These are phyloP conservation scores for Yasuhikotakia modesta DNA, from an alignment of 2,797 vertebrate genomes.

Conservation along the genomic window DNA sequence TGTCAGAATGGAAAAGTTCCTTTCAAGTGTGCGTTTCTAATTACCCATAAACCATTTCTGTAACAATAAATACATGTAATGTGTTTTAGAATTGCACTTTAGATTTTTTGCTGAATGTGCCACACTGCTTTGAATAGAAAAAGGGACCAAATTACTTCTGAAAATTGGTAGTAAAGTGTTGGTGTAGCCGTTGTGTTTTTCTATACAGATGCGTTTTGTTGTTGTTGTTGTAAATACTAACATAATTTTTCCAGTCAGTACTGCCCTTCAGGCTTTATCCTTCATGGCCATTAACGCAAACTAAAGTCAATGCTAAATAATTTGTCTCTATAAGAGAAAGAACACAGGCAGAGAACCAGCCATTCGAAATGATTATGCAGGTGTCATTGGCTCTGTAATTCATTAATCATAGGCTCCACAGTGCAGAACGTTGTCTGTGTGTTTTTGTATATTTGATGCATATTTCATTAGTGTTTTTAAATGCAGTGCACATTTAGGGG, in stretches of 20 bases:
- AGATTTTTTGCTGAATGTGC: conserved; percentile 2
- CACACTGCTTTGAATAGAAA: not conserved
- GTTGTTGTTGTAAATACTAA: conserved; percentile 25
- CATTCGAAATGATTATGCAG: conserved; percentile 7
- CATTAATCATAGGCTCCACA: conserved; percentile 18
- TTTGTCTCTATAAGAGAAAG: not conserved
- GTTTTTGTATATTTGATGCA: conserved; percentile 23
- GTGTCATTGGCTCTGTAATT: conserved; percentile 15
- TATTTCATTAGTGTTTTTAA: conserved; percentile 13
- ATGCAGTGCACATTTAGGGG: conserved; percentile 8
- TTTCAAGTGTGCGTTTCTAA: not conserved
- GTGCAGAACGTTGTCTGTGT: conserved; percentile 1
- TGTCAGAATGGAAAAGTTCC: not conserved
- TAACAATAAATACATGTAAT: not conserved
- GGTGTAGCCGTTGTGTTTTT: not conserved
- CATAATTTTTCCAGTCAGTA: not conserved
- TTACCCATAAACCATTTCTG: not conserved
- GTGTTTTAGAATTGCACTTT: not conserved
- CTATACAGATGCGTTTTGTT: not conserved
- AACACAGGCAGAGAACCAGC: not conserved
- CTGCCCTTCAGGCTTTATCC: conserved; percentile 10
- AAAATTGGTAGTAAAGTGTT: not conserved
- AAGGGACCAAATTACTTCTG: not conserved
- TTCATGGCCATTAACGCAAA: conserved; percentile 27
- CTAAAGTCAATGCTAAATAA: conserved; percentile 26